Evolutionary conservation across 2,888 invertebrate species (phyloP).

Genomic region (Ophioninae sp.): DNA sequence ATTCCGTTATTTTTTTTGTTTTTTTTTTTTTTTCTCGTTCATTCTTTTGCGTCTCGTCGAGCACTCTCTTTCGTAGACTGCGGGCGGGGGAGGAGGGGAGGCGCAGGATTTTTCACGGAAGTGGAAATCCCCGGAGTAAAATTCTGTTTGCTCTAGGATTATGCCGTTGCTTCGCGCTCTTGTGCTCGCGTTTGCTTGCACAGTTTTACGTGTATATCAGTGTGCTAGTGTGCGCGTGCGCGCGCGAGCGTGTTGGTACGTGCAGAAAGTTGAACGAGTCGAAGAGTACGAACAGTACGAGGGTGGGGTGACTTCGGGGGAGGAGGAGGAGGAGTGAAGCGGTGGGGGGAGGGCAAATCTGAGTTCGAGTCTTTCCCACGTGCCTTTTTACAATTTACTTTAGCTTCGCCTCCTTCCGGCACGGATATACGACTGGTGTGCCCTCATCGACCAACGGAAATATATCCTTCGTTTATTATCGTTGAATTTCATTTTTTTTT

Average conservation of each 20-base stretch:
- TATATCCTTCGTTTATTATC: constrained; percentile 40
- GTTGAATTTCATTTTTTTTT: no score
- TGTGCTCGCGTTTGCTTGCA: constrained; percentile 49
- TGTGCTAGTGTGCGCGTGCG: not conserved
- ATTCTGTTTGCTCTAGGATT: constrained; percentile 64
- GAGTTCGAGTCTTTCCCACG: constrained; percentile 64
- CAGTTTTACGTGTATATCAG: constrained; percentile 34
- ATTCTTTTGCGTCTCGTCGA: constrained; percentile 21
- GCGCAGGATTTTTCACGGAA: constrained; percentile 59
- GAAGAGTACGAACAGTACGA: no score
- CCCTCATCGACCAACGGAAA: not conserved
- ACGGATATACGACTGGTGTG: not conserved
- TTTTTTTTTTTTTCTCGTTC: constrained; percentile 13
- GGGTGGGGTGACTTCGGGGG: no score
- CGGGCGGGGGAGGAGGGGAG: no score
- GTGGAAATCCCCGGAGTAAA: constrained; percentile 63
- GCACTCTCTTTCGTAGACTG: constrained; percentile 2
- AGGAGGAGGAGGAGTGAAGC: no score
- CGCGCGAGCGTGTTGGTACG: not conserved
- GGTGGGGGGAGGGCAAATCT: constrained; percentile 43
- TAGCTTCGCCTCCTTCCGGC: constrained; percentile 56
- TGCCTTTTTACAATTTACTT: constrained; percentile 58
- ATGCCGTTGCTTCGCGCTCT: constrained; percentile 48
- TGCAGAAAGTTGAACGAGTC: constrained; percentile 19
- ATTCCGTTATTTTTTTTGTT: no score